Evolutionary conservation across 2,113 vertebrate genomes (phyloP), one percentile per base, ranked within the genome.

Genomic region (Ammodytes dubius): DNA sequence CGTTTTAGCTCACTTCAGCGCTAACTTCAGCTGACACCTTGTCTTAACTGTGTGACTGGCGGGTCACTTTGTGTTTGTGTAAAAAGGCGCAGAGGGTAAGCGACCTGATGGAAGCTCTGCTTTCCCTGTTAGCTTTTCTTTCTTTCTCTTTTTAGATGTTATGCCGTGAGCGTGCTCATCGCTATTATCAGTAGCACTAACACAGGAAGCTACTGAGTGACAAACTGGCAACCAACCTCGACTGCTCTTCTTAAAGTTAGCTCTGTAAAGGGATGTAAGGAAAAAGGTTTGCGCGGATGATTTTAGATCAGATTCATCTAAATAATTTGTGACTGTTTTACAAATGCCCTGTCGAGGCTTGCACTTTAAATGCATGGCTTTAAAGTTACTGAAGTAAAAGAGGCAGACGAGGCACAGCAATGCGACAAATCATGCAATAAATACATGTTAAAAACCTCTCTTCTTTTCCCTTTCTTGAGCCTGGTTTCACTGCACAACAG

Each of bases 1-100:
- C 70, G 85, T 61, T 89, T 92, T 90, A 92, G 40, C 88, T 84
- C 87, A 87, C 73, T 73, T 79, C 85, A 90, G 85, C 68, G n/a
- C 81, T 93, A 92, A 93, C 66, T 81, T 82, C 84, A 50, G 75
- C 83, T 91, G 90, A 94, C 74, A 83, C 82, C 87, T 88, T 40
- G 84, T 85, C 87, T 83, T 81, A 92, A 92, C 71, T 71, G 91
- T 65, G 79, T 85, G 83, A 86, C 74, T 90, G 67, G 58, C 40
- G n/a, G 83, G 86, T 85, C 82, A 69, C 88, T 58, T 88, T 75
- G 8, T 10, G 42, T 71, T 66, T 81, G 86, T 75, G 89, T 89
- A 85, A 65, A 27, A 88, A 84, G 53, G 45, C 14, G 49, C 68
- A 75, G 56, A 56, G 42, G 81, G 89, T 86, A 40, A 79, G 70